Base-by-base conservation (phyloP, 2,888 invertebrate genomes). In the Drosophila colorata region DNA sequence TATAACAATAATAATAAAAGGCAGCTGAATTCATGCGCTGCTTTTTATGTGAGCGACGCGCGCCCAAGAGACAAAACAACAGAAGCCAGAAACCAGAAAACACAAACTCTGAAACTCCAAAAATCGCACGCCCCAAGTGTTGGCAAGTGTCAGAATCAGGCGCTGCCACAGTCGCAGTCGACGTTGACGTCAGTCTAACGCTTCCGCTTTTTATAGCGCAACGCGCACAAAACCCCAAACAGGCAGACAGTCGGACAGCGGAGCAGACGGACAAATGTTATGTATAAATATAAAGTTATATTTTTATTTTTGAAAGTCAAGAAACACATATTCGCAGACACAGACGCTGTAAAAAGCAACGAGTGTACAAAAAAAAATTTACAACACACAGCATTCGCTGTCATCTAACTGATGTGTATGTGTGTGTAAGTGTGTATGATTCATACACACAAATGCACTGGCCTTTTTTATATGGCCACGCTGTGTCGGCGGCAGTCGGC, bases 1-100 rank as follows among this genome's bases (percentile, higher is more conserved):
- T 75, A 81, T 84, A 88, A 84, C 87, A 88, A 88, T 84, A 87
- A 87, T 88, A 88, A 87, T 88, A 84, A 84, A 88, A 88, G 87
- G 69, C 70, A 73, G 75, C 72, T 46, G 72, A 74, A 74, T 68
- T 74, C 78, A 77, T 59, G 68, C 58, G 72, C 63, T 75, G 82
- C 49, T 64, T 83, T 88, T 84, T 88, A 87, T 81, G 82, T 18
- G 61, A 73, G 61, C 65, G 65, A 68, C 67, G 69, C 74, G 66
- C 70, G 69, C 78, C 81, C 68, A 20, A 84, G 64, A 87, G 81
- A 78, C 63, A 59, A 74, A 40, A 55, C 35, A 46, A 51, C 56
- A 53, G 63, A 73, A 40, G 52, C 56, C 71, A 41, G 60, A 53
- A 48, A 52, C 23, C 77, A 74, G 55, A 70, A 44, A 59, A 44